Evolutionary conservation across 30 jellyfish, hydroid and myxozoan genomes (phyloP).

Genomic region (Hydractinia echinata): DNA sequence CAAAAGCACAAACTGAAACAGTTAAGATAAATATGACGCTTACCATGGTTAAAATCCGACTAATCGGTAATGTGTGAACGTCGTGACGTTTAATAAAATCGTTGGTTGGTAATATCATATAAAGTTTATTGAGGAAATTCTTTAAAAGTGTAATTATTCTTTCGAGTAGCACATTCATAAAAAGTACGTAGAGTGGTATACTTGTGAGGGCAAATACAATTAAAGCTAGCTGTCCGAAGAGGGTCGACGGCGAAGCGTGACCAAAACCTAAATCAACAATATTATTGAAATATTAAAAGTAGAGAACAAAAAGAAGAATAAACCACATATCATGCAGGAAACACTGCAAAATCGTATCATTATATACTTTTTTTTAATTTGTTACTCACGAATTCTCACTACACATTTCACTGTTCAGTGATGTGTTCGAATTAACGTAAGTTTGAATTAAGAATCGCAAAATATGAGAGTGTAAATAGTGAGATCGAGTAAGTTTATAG

Average conservation of each 20-base stretch:
- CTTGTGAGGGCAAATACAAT: slow-evolving; percentile 77
- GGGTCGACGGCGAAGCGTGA: slow-evolving; percentile 78
- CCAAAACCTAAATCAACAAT: slow-evolving; percentile 62
- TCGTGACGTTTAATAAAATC: slow-evolving; percentile 48
- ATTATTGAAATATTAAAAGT: background rate
- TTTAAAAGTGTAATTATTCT: slow-evolving; percentile 48
- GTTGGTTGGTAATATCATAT: slow-evolving; percentile 47
- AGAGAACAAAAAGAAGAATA: background rate
- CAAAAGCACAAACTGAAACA: slow-evolving; percentile 24
- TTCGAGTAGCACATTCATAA: slow-evolving; percentile 64
- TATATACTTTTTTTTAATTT: too few species aligned
- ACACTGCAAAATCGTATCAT: background rate
- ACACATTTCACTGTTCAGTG: too few species aligned
- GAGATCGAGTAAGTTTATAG: too few species aligned
- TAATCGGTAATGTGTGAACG: slow-evolving; percentile 59
- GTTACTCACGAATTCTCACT: too few species aligned
- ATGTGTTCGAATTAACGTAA: too few species aligned
- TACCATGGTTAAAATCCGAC: slow-evolving; percentile 42
- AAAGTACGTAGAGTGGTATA: slow-evolving; percentile 73
- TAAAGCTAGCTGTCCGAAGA: slow-evolving; percentile 68
- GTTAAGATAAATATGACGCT: slow-evolving; percentile 37
- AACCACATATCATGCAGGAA: background rate
- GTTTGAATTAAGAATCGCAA: too few species aligned
- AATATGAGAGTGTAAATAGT: too few species aligned
- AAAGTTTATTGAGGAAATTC: slow-evolving; percentile 40